Percentiles rank a stretch among this genome's conserved stretches.
Conservation (phyloP, 2,113 vertebrate species). For the Microcebus ravelobensis region DNA sequence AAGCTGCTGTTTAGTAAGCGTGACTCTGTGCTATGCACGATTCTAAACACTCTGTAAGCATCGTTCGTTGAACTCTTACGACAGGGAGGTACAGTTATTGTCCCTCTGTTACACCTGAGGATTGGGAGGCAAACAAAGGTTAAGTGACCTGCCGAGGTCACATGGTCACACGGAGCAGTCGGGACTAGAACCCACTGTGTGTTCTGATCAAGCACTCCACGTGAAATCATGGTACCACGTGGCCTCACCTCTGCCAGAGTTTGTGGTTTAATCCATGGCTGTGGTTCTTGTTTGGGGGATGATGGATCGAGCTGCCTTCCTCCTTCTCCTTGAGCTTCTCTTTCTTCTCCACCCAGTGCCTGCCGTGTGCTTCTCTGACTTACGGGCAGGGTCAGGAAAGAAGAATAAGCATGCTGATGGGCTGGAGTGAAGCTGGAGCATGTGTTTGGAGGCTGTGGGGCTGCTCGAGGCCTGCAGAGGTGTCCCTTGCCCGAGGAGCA, state of each 20-base stretch:
- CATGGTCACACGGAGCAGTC: rapidly evolving
- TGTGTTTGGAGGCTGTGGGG: neutral
- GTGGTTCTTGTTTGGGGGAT: neutral
- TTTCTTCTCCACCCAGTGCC: neutral
- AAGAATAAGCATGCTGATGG: neutral
- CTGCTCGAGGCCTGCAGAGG: rapidly evolving
- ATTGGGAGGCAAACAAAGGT: rapidly evolving
- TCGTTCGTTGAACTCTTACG: neutral
- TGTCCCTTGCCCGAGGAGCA: neutral
- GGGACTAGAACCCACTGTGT: neutral
- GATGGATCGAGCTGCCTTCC: neutral
- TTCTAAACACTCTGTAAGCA: neutral
- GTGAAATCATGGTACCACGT: rapidly evolving
- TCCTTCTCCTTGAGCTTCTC: neutral
- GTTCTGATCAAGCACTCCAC: neutral
- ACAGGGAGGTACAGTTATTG: too few relatives aligned
- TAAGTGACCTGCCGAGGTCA: rapidly evolving
- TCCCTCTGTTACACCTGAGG: rapidly evolving
- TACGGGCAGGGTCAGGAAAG: neutral
- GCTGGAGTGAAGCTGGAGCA: neutral
- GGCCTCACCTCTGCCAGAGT: neutral
- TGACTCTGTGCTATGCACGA: neutral
- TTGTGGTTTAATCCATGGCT: neutral
- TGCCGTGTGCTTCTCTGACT: neutral
- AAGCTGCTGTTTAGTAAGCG: neutral